Percentiles rank a stretch among this genome's conserved stretches.
phyloP scores from a whole-genome alignment of 2,113 vertebrate species.

The Oncorhynchus gorbuscha region DNA sequence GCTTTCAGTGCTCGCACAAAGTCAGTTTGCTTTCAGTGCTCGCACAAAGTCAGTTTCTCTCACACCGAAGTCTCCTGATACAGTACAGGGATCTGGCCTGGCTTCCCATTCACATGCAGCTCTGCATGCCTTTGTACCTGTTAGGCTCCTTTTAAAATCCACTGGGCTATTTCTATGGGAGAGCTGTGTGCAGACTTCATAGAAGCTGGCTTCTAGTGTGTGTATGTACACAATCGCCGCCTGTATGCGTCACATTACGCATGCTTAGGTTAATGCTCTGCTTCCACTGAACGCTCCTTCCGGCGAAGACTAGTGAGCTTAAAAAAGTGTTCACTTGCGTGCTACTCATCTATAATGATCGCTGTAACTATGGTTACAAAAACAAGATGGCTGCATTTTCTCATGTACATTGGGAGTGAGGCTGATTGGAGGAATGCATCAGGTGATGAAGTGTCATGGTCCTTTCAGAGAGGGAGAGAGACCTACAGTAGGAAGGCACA shows the following conservation, averaged over 20 bases:
- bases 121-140: not conserved
- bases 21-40: not conserved
- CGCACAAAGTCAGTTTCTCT: not conserved
- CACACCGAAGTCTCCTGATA: not conserved
- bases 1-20: not conserved
- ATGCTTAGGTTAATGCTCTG: not conserved
- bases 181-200: not conserved
- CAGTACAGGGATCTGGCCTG: not conserved
- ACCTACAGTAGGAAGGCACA: not conserved
- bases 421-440: not conserved
- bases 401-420: not conserved
- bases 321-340: not conserved
- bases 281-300: not conserved
- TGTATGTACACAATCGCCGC: no score
- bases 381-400: conserved; percentile 3
- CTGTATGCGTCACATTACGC: not conserved
- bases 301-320: not conserved
- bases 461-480: not conserved
- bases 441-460: not conserved
- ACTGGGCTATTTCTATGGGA: not conserved
- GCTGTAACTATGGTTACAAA: conserved; percentile 9
- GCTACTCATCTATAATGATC: not conserved
- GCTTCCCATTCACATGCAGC: not conserved
- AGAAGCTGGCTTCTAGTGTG: not conserved
- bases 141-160: not conserved